Percentiles rank a stretch among this genome's conserved stretches.
Evolutionary conservation across 2,113 vertebrate species (phyloP).

Genomic region (Ageneiosus marmoratus): DNA sequence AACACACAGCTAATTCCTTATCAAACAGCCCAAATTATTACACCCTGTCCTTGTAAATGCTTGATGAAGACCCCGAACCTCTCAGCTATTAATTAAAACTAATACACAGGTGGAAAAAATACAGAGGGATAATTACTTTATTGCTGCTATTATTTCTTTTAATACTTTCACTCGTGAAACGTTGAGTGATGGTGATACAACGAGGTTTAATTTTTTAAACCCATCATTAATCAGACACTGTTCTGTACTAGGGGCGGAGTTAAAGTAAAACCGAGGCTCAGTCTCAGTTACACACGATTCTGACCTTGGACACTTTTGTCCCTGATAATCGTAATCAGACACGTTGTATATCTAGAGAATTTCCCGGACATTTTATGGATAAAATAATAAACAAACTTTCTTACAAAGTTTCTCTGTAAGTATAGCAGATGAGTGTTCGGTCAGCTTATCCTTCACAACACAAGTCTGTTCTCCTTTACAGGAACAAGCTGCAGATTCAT

Average conservation of each 20-base stretch:
- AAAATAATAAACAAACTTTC: neutral
- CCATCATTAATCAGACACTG: too few species aligned
- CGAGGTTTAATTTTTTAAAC: neutral
- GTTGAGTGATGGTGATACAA: neutral
- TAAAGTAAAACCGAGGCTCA: neutral
- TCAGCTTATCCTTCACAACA: neutral
- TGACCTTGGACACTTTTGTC: neutral
- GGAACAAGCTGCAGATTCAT: neutral
- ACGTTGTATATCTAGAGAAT: neutral
- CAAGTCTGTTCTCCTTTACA: neutral
- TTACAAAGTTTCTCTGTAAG: neutral
- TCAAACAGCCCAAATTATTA: slow-evolving; percentile 38
- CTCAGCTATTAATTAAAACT: neutral
- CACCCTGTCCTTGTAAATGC: neutral
- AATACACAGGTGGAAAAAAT: neutral
- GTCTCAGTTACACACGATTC: neutral
- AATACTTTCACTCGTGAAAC: neutral
- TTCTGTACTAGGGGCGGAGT: neutral
- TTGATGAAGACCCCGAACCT: neutral
- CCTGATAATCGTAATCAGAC: neutral
- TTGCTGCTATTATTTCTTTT: neutral
- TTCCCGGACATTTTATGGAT: neutral
- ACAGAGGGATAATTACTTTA: neutral
- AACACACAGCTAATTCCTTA: slow-evolving; percentile 58
- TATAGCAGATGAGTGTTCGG: neutral